Evolutionary conservation across 2,888 invertebrate species (phyloP).

Genomic region (Tenthredo livida): DNA sequence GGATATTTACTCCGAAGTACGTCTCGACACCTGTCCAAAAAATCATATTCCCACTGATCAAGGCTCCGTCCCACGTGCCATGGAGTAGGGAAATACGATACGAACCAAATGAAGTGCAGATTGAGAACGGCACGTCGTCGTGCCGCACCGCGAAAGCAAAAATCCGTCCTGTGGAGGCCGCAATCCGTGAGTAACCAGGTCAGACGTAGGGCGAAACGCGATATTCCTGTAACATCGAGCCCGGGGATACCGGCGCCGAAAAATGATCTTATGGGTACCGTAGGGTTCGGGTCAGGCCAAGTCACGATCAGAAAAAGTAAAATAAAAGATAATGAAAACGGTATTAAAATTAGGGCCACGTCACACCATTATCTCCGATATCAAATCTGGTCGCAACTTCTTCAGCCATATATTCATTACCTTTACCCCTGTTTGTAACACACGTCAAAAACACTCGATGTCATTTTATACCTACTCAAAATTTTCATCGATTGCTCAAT

Average conservation of each 20-base stretch:
- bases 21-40: constrained; percentile 44
- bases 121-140: constrained; percentile 66
- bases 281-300: neutral
- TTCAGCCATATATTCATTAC: neutral
- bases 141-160: constrained; percentile 66
- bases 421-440: neutral
- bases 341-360: constrained; percentile 16
- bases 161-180: constrained; percentile 60
- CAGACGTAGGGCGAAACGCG: constrained; percentile 74
- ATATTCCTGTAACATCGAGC: constrained; percentile 72
- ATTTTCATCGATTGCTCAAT: neutral
- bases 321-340: neutral
- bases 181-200: constrained; percentile 65
- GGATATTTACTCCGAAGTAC: constrained; percentile 15
- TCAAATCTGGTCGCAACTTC: neutral
- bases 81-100: constrained; percentile 73
- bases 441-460: neutral
- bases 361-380: constrained; percentile 13
- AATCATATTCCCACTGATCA: constrained; percentile 32
- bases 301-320: neutral
- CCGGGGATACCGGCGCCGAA: constrained; percentile 49
- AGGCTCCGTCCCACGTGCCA: constrained; percentile 67
- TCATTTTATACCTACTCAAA: neutral
- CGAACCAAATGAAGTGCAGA: constrained; percentile 76
- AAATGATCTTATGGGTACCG: constrained; percentile 27